These are phyloP conservation scores for Tragelaphus buxtoni DNA, from an alignment of 2,113 vertebrate genomes.

Conservation along the genomic window DNA sequence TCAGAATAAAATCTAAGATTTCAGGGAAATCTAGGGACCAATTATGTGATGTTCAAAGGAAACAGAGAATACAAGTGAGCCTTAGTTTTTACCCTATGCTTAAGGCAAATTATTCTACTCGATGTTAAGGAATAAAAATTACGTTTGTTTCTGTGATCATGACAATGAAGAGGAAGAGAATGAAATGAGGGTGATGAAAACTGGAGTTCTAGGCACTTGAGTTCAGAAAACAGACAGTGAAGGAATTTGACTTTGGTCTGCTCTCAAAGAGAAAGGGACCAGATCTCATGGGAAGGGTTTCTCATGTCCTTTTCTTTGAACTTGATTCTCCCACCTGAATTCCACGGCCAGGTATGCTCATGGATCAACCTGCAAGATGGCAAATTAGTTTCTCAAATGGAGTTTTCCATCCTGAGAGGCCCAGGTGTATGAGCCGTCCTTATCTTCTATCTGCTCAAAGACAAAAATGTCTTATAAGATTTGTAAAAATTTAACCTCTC, in stretches of 20 bases:
- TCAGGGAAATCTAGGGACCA: conserved; percentile 62
- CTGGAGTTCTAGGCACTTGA: background rate
- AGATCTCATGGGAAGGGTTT: background rate
- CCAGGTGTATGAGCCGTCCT: conserved; percentile 60
- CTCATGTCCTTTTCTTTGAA: conserved; percentile 9
- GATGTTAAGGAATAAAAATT: background rate
- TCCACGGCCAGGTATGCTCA: background rate
- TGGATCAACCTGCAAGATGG: background rate
- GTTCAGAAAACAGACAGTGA: background rate
- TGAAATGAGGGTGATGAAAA: background rate
- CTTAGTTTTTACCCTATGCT: background rate
- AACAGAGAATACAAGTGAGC: background rate
- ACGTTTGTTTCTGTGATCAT: background rate
- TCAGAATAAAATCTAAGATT: conserved; percentile 64
- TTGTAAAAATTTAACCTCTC: conserved; percentile 83
- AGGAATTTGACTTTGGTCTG: background rate
- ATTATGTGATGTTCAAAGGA: conserved; percentile 61
- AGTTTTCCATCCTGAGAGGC: conserved; percentile 66
- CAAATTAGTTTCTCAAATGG: conserved; percentile 38
- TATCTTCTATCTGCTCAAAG: conserved; percentile 76
- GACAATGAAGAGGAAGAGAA: background rate
- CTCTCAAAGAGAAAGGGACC: background rate
- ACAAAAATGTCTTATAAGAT: conserved; percentile 70
- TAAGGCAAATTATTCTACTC: conserved; percentile 26
- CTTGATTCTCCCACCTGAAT: background rate